phyloP scores from a whole-genome alignment of 2,888 invertebrate genomes.

The Dicyrtomina minuta region DNA sequence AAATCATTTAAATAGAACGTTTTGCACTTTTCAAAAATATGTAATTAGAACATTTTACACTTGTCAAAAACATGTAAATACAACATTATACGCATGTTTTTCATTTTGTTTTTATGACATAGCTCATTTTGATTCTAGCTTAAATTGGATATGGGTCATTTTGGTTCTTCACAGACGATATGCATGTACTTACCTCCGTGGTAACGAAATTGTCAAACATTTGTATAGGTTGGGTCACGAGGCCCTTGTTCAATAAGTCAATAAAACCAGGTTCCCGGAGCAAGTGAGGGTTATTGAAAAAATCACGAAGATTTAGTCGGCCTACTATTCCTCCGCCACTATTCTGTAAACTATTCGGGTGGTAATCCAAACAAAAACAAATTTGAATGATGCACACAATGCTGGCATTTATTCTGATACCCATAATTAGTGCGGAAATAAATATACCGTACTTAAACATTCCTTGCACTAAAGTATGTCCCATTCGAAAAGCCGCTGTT shows the following conservation, averaged over 20 bases:
- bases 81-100: too few relatives aligned
- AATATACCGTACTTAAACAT: constrained; percentile 54
- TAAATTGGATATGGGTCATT: too few relatives aligned
- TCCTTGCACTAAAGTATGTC: constrained; percentile 59
- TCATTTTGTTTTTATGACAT: too few relatives aligned
- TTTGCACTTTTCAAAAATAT: too few relatives aligned
- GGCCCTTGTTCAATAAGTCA: constrained; percentile 51
- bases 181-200: constrained; percentile 55
- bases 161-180: too few relatives aligned
- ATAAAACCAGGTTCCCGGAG: constrained; percentile 48
- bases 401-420: too few relatives aligned
- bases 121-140: too few relatives aligned
- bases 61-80: too few relatives aligned
- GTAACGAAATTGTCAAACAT: constrained; percentile 56
- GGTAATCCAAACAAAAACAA: not conserved
- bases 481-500: constrained; percentile 60
- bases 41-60: too few relatives aligned
- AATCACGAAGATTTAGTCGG: constrained; percentile 45
- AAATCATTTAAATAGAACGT: too few relatives aligned
- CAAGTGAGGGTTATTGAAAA: constrained; percentile 52
- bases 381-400: not conserved
- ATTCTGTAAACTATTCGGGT: constrained; percentile 38
- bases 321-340: constrained; percentile 40
- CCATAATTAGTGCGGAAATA: too few relatives aligned
- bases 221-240: constrained; percentile 56